Base-by-base conservation (phyloP, 2,797 vertebrate species). In the Karalla daura region DNA sequence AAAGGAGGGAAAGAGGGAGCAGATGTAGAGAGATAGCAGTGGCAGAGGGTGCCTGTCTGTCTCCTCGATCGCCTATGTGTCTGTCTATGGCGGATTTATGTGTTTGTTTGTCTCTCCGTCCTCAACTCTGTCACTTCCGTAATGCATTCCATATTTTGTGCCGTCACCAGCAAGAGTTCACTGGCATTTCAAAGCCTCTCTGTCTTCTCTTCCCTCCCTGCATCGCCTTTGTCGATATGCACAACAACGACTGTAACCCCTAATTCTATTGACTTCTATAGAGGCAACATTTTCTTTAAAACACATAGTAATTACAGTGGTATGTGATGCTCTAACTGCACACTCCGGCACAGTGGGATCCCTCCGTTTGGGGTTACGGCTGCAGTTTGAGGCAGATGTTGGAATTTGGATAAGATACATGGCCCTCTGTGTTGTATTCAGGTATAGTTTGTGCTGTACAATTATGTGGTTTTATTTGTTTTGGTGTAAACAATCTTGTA, bases 51-150 rank as follows among this genome's bases (percentile, higher is more conserved):
- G 90, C 83, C 88, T 92, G 84, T 84, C 79, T 93, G 89, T 92
- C 85, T 80, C 88, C 53, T 37, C 84, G 65, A 67, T 85, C 78
- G 56, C 89, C 90, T 85, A 70, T 75, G 63, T 78, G 88, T 91
- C 90, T 90, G 73, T 82, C 77, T 76, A 37, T 43, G 65, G 83
- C 41, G 79, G 90, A 94, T 94, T 94, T 93, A 93, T 93, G 91
- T 90, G 87, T 92, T 93, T 93, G 92, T 94, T 93, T 93, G 90
- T 88, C 87, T 87, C 89, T 83, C 82, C 43, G 62, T 82, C 90
- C 75, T 86, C 50, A 73, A 78, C 87, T 83, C 86, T 90, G 83
- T 91, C 89, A 91, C 91, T 90, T 93, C 91, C 76, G 76, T 93
- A 91, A 93, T 92, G 83, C 80, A 72, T 93, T 88, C 90, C 92